Evolutionary conservation across 2,113 vertebrate species (phyloP), one percentile per base, ranked within the genome.

Genomic region (Zingel zingel): DNA sequence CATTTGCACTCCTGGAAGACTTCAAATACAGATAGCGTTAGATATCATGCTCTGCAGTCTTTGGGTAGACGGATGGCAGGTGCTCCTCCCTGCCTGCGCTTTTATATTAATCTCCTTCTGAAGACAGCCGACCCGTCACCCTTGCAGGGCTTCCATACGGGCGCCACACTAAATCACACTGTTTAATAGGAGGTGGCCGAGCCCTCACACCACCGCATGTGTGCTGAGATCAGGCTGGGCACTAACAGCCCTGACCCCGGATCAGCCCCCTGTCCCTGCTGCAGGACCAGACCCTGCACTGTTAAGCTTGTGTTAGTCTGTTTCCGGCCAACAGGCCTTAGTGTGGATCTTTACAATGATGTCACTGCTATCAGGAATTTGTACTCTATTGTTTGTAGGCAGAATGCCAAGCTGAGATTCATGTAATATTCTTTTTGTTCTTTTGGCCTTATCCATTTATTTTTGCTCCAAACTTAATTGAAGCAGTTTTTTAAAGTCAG

Each of bases 101-200:
- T 30, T 64, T 63, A 4, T 65, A 81, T 86, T 90, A 86, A 87
- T 93, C 87, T 89, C 68, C 73, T 56, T 81, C 83, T 79, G 68
- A 83, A 75, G 66, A 36, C 84, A 45, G 67, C 21, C 39, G 45
- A 74, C 77, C 85, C 70, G 27, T 82, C 82, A 61, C 74, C 82
- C 71, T 87, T 54, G 43, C 64, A 51, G 74, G 59, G 59, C 84
- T 14, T 77, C 83, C 70, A 61, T 78, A 62, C 51, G 33, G 90
- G 86, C 80, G 81, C 88, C 78, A 67, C 39, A 45, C 89, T 93
- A 93, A 93, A 93, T 93, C 88, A 53, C 69, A 23, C 64, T 58
- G 65, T 88, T 90, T 81, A 89, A 86, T 30, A 45, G 74, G 75
- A 74, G 79, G 70, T 68, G 71, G 64, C 43, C 30, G 18, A 64